phyloP scores from a whole-genome alignment of 2,888 invertebrate genomes.

The Dioctria rufipes region DNA sequence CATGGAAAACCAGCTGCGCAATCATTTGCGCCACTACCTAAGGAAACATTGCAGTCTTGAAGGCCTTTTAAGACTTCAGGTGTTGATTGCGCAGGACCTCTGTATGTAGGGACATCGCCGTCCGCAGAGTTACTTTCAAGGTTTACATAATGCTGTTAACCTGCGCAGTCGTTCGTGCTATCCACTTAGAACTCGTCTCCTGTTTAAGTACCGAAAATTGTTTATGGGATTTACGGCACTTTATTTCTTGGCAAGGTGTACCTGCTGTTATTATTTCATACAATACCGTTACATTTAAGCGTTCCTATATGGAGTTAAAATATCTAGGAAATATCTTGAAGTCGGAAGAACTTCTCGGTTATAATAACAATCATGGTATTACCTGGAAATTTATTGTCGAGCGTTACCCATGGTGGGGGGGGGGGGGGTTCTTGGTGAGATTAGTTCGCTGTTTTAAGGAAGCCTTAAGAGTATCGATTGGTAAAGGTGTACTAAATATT shows the following conservation, averaged over 20 bases:
- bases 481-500: no score
- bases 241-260: no score
- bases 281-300: conserved; percentile 8
- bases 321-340: conserved; percentile 4
- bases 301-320: conserved; percentile 4
- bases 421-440: conserved; percentile 13
- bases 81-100: no score
- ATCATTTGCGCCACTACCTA: no score
- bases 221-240: conserved; percentile 1
- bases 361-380: conserved; percentile 5
- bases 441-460: conserved; percentile 12
- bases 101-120: no score
- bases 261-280: conserved; percentile 6
- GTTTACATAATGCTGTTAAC: no score
- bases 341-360: conserved; percentile 1
- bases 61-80: no score
- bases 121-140: background rate
- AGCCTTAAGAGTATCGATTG: background rate
- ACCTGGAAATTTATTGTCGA: conserved; percentile 28
- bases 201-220: background rate
- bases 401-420: conserved; percentile 1
- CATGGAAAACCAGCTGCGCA: no score
- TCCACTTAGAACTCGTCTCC: conserved; percentile 18
- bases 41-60: no score
- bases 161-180: conserved; percentile 7